These are phyloP conservation scores for Sakesphorus luctuosus DNA, from an alignment of 2,113 vertebrate genomes.

Conservation along the genomic window DNA sequence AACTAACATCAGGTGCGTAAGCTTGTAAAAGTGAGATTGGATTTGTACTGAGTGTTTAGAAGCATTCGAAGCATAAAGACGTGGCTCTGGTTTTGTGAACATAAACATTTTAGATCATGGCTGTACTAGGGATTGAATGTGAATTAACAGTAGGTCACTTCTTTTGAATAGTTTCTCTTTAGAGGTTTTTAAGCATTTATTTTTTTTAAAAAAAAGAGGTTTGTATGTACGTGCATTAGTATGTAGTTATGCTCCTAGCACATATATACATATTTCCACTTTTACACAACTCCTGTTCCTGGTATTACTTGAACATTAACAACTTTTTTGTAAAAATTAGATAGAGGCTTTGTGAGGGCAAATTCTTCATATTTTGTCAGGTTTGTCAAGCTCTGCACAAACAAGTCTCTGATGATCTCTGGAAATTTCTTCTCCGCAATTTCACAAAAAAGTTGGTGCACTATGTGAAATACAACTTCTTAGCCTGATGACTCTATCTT, in stretches of 20 bases:
- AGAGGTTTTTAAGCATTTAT: background rate
- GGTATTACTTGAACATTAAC: background rate
- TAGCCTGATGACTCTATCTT: background rate
- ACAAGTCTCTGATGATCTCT: background rate
- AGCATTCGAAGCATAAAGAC: background rate
- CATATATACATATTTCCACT: background rate
- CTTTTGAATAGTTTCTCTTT: background rate
- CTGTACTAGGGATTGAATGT: background rate
- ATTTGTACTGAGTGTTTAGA: background rate
- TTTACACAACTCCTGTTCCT: background rate
- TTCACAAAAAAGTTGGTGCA: background rate
- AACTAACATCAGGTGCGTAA: background rate
- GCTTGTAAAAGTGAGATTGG: background rate
- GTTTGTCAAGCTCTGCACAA: background rate
- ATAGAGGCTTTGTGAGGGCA: background rate
- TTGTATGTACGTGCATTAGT: background rate
- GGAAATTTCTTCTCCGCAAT: background rate
- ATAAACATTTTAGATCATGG: background rate
- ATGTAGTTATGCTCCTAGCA: background rate
- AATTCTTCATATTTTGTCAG: background rate
- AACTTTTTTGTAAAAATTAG: background rate
- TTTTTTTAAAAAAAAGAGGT: background rate
- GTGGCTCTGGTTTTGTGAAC: background rate
- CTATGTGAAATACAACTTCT: background rate
- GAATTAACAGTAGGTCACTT: background rate